phyloP scores from a whole-genome alignment of 2,113 vertebrate genomes.

The Hippocampus comes region DNA sequence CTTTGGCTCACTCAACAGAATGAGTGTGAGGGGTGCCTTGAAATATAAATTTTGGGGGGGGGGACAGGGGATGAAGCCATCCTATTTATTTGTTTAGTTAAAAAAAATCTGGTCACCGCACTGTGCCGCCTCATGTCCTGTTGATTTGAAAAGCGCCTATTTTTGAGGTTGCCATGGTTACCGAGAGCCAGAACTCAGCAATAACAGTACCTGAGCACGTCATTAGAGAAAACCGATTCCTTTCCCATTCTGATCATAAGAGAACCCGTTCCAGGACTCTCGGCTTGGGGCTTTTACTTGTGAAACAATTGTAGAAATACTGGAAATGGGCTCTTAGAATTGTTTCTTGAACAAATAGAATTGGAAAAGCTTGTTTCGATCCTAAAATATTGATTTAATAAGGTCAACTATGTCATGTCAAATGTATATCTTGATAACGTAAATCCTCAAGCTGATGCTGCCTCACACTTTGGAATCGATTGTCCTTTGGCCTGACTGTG shows the following conservation, averaged over 20 bases:
- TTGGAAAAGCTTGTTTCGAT: no score
- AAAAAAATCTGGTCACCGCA: conserved; percentile 51
- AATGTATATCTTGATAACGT: no score
- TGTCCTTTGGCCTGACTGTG: neutral
- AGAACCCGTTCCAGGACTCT: neutral
- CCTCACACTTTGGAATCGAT: neutral
- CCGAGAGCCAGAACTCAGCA: conserved; percentile 42
- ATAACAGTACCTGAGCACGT: conserved; percentile 41
- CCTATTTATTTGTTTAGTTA: conserved; percentile 16
- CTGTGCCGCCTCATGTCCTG: conserved; percentile 62
- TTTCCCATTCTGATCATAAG: conserved; percentile 16
- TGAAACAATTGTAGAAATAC: neutral
- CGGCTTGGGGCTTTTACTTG: no score
- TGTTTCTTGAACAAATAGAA: no score
- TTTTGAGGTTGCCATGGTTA: conserved; percentile 69
- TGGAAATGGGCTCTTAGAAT: neutral
- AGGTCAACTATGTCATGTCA: no score
- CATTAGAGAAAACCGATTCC: conserved; percentile 36
- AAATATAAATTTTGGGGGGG: neutral
- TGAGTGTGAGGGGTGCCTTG: conserved; percentile 37
- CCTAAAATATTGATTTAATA: no score
- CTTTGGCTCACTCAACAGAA: conserved; percentile 31
- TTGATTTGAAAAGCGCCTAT: conserved; percentile 64
- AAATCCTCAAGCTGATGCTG: neutral
- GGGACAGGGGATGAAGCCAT: no score